These are phyloP conservation scores for Serranus cabrilla DNA, from an alignment of 2,797 vertebrate genomes.

Conservation along the genomic window DNA sequence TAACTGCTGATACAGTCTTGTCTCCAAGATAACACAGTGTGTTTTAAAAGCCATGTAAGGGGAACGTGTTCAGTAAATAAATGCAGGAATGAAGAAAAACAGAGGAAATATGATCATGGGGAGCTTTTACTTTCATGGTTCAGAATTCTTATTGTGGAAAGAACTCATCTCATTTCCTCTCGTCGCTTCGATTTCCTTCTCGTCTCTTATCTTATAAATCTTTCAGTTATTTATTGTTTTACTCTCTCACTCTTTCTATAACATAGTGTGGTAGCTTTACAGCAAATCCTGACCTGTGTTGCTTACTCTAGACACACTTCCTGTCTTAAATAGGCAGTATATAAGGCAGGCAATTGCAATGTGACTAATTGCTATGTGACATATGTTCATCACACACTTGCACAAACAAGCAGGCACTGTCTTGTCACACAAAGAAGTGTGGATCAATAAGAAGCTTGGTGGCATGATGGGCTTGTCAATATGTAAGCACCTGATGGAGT, in stretches of 20 bases:
- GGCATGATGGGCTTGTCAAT: constrained; percentile 64
- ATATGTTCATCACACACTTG: background rate
- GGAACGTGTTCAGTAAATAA: constrained; percentile 12
- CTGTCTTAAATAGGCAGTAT: constrained; percentile 37
- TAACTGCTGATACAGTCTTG: constrained; percentile 4
- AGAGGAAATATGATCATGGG: constrained; percentile 3
- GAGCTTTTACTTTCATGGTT: constrained; percentile 21
- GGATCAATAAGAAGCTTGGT: constrained; percentile 59
- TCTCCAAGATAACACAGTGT: constrained; percentile 17
- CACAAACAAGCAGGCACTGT: background rate
- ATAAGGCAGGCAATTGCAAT: constrained; percentile 1
- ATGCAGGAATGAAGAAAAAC: constrained; percentile 7
- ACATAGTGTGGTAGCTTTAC: constrained; percentile 18
- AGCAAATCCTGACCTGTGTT: constrained; percentile 34
- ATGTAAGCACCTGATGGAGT: constrained; percentile 34
- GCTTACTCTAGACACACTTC: constrained; percentile 10
- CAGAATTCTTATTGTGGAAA: constrained; percentile 13
- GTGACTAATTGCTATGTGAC: background rate
- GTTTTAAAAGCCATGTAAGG: constrained; percentile 9
- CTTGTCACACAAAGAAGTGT: constrained; percentile 32
- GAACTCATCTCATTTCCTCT: constrained; percentile 13
- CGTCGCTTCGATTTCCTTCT: constrained; percentile 8
- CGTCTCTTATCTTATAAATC: background rate
- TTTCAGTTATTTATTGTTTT: constrained; percentile 9
- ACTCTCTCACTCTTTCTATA: constrained; percentile 13